Percentiles rank a stretch among this genome's conserved stretches.
These are phyloP conservation scores for Echinops telfairi DNA, from an alignment of 2,113 vertebrate genomes.

Conservation along the genomic window DNA sequence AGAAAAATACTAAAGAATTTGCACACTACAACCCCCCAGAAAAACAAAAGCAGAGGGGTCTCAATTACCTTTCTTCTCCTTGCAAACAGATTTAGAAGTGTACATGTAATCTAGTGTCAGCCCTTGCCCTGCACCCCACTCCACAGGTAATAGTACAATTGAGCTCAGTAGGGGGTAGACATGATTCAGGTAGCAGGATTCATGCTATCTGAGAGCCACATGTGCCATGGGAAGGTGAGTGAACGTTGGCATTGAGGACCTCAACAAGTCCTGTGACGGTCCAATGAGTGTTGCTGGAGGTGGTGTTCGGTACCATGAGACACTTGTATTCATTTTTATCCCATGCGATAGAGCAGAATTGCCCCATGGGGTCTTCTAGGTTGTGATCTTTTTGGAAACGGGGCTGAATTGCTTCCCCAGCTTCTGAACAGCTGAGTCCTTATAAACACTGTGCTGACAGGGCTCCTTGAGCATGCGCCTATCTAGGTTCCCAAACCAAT, in stretches of 20 bases:
- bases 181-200: background rate
- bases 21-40: background rate
- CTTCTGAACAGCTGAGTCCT: background rate
- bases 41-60: background rate
- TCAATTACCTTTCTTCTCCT: background rate
- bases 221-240: background rate
- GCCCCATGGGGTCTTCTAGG: background rate
- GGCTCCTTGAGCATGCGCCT: background rate
- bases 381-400: background rate
- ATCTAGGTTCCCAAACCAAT: background rate
- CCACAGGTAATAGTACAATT: background rate
- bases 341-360: background rate
- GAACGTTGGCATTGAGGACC: background rate
- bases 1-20: slow-evolving; percentile 44
- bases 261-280: background rate
- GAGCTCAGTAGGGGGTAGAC: background rate
- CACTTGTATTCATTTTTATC: background rate
- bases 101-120: background rate
- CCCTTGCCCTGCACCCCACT: background rate
- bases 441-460: background rate
- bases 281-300: background rate
- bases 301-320: background rate
- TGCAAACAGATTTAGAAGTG: background rate
- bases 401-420: too few relatives aligned
- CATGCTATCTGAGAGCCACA: background rate